Conservation (phyloP, 2,113 vertebrate species). For the Entelurus aequoreus region DNA sequence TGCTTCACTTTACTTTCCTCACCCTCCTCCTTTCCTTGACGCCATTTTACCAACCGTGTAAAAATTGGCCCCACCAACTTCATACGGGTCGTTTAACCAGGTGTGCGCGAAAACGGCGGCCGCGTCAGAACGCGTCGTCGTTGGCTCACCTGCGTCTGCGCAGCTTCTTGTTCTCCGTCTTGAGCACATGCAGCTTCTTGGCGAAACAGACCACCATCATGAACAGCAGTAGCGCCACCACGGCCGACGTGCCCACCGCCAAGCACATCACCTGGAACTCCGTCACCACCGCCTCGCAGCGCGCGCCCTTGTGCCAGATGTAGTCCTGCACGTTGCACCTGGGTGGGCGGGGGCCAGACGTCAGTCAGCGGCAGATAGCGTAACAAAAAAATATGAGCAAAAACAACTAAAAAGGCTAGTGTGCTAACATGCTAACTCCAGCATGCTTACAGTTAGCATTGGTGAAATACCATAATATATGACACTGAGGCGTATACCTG, state of each 20-base stretch:
- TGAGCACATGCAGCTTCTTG: slow-evolving; percentile 97
- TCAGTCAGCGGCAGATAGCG: background rate
- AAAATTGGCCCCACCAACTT: too few relatives aligned
- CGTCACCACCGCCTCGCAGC: slow-evolving; percentile 93
- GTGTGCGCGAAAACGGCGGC: background rate
- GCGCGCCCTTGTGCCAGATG: slow-evolving; percentile 95
- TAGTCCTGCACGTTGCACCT: slow-evolving; percentile 98
- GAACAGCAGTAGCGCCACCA: slow-evolving; percentile 92
- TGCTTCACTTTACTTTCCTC: slow-evolving; percentile 4
- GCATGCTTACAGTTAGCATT: too few relatives aligned
- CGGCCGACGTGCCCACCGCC: slow-evolving; percentile 84
- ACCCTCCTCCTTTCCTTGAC: background rate
- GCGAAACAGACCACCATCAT: slow-evolving; percentile 97
- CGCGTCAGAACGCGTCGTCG: background rate
- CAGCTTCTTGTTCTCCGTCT: slow-evolving; percentile 94
- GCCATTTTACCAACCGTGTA: slow-evolving; percentile 3
- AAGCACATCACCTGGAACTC: slow-evolving; percentile 99
- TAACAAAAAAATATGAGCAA: too few relatives aligned
- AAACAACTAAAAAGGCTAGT: too few relatives aligned
- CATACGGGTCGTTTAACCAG: background rate
- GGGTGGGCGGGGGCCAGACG: background rate
- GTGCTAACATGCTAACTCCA: too few relatives aligned
- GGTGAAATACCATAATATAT: too few relatives aligned
- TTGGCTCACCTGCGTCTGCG: slow-evolving; percentile 90
- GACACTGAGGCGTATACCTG: too few relatives aligned